Percentiles rank a stretch among this genome's conserved stretches.
phyloP scores from a whole-genome alignment of 1,140 invertebrate species.

The Pseudobourletiella spinata region DNA sequence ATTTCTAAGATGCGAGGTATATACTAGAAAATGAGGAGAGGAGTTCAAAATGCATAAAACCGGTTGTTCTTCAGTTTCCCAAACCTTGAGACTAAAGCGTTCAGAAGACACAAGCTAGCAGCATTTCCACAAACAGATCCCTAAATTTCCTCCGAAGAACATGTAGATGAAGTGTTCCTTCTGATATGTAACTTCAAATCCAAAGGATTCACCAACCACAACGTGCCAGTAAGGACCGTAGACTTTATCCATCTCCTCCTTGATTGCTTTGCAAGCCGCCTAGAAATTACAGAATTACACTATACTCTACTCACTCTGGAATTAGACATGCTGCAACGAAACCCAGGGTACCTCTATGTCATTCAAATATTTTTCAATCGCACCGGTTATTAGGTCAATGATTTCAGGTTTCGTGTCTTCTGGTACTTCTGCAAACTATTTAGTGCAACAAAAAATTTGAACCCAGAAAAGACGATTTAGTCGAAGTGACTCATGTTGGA shows the following conservation, averaged over 20 bases:
- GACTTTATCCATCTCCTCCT: slow-evolving; percentile 89
- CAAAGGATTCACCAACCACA: slow-evolving; percentile 51
- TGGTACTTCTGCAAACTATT: slow-evolving; percentile 73
- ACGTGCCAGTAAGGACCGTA: slow-evolving; percentile 67
- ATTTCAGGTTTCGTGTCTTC: slow-evolving; percentile 84
- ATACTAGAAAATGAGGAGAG: too few relatives aligned
- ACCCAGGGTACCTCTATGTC: slow-evolving; percentile 78
- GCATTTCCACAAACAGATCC: slow-evolving; percentile 32
- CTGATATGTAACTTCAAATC: slow-evolving; percentile 51
- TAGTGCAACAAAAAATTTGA: too few relatives aligned
- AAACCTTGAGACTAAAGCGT: too few relatives aligned
- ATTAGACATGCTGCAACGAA: slow-evolving; percentile 6
- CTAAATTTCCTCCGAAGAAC: slow-evolving; percentile 44
- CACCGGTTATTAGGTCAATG: slow-evolving; percentile 79
- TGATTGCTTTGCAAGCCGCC: slow-evolving; percentile 75
- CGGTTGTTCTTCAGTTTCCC: too few relatives aligned
- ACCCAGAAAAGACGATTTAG: too few relatives aligned
- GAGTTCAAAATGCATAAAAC: too few relatives aligned
- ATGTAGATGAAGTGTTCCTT: slow-evolving; percentile 51
- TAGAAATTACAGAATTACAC: slow-evolving; percentile 36
- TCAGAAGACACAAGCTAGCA: too few relatives aligned
- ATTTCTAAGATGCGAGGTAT: too few relatives aligned
- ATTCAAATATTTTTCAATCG: slow-evolving; percentile 76
- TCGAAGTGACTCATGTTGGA: too few relatives aligned
- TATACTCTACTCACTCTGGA: slow-evolving; percentile 1